Base-by-base conservation (phyloP, 2,888 invertebrate genomes). In the Eristalis tenax region DNA sequence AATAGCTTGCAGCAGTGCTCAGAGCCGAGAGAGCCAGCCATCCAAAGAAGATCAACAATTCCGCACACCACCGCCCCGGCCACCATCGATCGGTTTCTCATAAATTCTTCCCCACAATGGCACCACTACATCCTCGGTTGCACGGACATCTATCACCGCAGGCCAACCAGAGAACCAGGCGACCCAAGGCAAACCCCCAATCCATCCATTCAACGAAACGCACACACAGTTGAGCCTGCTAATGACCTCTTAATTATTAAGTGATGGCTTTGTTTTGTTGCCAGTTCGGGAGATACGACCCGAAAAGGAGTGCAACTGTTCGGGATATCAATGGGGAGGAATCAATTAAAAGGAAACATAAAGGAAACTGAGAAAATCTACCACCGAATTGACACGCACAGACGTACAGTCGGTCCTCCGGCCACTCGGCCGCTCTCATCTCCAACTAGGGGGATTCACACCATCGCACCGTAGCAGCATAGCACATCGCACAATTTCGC, bases 171-270 rank as follows among this genome's bases (percentile, higher is more conserved):
- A 5, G 5, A 28, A 28, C 32, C 8, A 32, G 32, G 28, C 28
- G 10, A 32, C 32, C 32, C 32, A 8, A 6, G 32, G 5, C 32
- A 32, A 32, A 8, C 32, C 13, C 50, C 18, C 61, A 35, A 18
- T 43, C 23, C 22, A 65, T 56, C 22, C 66, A 32, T 0, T 35
- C 23, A 35, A 26, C 28, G 43, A 59, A 28, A 68, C 40, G 57
- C 50, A 38, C 66, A 68, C 35, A 68, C 35, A 68, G 73, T 68
- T 80, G 66, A 73, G 80, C 5, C 68, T 74, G 63, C 74, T 81
- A 81, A 81, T 81, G 74, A 74, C 57, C 74, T 74, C 81, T 81
- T 81, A 81, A 75, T 81, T 81, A 81, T 81, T 81, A 69, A 81
- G 74, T 68, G n/a, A 69, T 69, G 68, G 69, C 69, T 81, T 81